Conservation (phyloP, 2,113 vertebrate genomes). For the Herpailurus yagouaroundi region DNA sequence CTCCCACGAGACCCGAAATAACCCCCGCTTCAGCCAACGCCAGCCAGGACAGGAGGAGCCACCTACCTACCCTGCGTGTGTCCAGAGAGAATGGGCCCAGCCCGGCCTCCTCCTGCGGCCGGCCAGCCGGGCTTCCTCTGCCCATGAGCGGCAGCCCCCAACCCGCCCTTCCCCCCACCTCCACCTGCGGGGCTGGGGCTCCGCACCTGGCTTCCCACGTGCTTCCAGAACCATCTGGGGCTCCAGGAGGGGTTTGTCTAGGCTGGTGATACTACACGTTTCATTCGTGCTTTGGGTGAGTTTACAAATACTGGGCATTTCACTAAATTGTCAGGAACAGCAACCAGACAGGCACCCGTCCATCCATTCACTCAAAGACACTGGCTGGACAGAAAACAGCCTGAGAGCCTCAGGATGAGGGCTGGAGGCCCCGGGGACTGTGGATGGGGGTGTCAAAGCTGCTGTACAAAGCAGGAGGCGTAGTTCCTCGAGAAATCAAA, state of each 20-base stretch:
- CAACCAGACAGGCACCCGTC: rapidly evolving
- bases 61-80: rapidly evolving
- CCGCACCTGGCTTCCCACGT: rapidly evolving
- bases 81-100: not conserved
- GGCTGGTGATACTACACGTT: rapidly evolving
- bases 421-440: rapidly evolving
- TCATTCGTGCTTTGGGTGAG: rapidly evolving
- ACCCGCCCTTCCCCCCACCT: not conserved
- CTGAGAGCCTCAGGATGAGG: rapidly evolving
- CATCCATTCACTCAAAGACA: rapidly evolving
- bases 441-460: rapidly evolving
- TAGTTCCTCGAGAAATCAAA: not conserved
- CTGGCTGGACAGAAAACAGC: not conserved
- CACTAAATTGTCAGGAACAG: not conserved
- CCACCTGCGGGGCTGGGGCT: not conserved
- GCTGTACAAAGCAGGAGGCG: rapidly evolving
- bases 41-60: not conserved
- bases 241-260: rapidly evolving
- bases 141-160: not conserved
- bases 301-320: not conserved
- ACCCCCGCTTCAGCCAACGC: not conserved
- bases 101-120: not conserved
- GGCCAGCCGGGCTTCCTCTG: not conserved
- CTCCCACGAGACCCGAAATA: not conserved
- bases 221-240: not conserved